These are phyloP conservation scores for Acromyrmex heyeri DNA, from an alignment of 1,140 invertebrate species.

Conservation along the genomic window DNA sequence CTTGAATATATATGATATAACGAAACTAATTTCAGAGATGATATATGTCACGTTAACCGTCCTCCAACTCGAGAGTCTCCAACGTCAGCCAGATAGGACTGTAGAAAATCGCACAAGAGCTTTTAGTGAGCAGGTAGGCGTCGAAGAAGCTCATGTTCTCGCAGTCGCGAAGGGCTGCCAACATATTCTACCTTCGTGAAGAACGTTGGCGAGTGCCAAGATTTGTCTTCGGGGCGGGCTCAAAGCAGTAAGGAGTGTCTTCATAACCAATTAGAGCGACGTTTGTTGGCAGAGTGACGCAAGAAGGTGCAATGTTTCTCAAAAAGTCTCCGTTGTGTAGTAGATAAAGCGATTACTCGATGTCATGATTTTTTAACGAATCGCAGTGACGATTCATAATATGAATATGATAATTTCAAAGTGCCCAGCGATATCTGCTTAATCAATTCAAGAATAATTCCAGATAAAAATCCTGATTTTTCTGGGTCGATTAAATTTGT, in stretches of 20 bases:
- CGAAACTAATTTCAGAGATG: not conserved
- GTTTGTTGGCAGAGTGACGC: constrained; percentile 14
- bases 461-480: too few species aligned
- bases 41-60: not conserved
- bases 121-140: constrained; percentile 19
- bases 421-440: too few species aligned
- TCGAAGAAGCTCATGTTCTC: constrained; percentile 34
- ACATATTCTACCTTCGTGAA: constrained; percentile 25
- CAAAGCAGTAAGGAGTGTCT: constrained; percentile 36
- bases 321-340: not conserved
- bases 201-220: constrained; percentile 39
- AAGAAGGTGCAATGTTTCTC: not conserved
- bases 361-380: not conserved
- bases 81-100: constrained; percentile 2
- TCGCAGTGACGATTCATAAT: not conserved
- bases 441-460: too few species aligned
- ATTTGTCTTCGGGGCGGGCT: constrained; percentile 31
- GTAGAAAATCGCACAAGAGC: constrained; percentile 20
- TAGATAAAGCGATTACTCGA: not conserved
- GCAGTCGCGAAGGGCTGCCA: constrained; percentile 41
- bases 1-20: too few species aligned
- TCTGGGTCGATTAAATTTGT: too few species aligned
- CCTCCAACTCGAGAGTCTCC: not conserved
- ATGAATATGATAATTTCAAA: not conserved
- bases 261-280: constrained; percentile 42